Evolutionary conservation across 2,888 invertebrate species (phyloP), one percentile per base, ranked within the genome.

Genomic region (Tenthredo scrophulariae): DNA sequence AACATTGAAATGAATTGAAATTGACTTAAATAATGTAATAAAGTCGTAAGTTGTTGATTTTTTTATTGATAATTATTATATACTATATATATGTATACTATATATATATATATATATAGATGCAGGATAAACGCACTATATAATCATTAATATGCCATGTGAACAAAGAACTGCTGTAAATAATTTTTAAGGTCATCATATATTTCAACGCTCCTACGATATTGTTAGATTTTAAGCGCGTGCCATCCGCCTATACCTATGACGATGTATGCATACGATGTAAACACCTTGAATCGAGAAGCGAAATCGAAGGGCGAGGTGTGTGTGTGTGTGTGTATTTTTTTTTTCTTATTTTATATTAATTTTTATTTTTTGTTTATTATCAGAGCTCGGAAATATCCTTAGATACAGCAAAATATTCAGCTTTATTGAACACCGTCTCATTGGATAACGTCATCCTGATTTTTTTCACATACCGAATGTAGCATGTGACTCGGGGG

Each of bases 121-220:
- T n/a, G 54, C 54, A n/a, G n/a, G 6, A 54, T n/a, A 54, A n/a
- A 54, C 54, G n/a, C 54, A 54, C 54, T 54, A n/a, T 54, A n/a
- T n/a, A n/a, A 54, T 54, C n/a, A 54, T 54, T 26, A 26, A 62
- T 62, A 62, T 33, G 67, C 67, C 67, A 67, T 67, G 15, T 67
- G 72, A 77, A 77, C 29, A 67, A 83, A 46, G 85, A 87, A 85
- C 87, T 85, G 87, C 86, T 91, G 89, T 91, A 90, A 74, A 91
- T 91, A 91, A 88, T 90, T 87, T 77, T 86, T 87, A 54, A 84
- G 84, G 33, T n/a, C 80, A 88, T 86, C 74, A 84, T 84, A 62
- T 79, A 62, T 62, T 9, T 22, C 62, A 62, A 62, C 62, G 62
- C 22, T 62, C 3, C 13, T 62, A 62, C 13, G 26, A 26, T 62